Base-by-base conservation (phyloP, 2,113 vertebrate genomes). In the Ptilonorhynchus violaceus region DNA sequence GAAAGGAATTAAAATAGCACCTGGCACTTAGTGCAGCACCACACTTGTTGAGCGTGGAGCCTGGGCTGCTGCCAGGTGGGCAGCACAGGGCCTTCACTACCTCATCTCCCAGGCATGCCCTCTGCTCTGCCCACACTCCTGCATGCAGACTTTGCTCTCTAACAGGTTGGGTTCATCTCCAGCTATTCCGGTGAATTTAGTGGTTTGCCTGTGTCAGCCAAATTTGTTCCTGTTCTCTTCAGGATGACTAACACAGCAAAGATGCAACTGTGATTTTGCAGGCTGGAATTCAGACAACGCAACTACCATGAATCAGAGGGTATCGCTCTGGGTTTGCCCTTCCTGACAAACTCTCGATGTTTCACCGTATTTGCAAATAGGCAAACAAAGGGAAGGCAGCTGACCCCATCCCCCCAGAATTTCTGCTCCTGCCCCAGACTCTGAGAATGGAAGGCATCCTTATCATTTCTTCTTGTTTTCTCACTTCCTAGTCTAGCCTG, bases 1-100 rank as follows among this genome's bases (percentile, higher is more conserved):
- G 69, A 85, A 70, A 86, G 74, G 35, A 78, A 84, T 92, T 95
- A 96, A 98, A 97, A 96, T 60, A 97, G 90, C 78, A 96, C 41
- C 72, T 39, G 79, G 78, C 76, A 76, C 68, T 74, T 88, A 85
- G 91, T 8, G 44, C 58, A 85, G 85, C 70, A 33, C 33, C 37
- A 53, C 67, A 44, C 62, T 85, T 35, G 84, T 7, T n/a, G 56
- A 88, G 23, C 6, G 5, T 15, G 23, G 31, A 84, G 64, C 56
- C 49, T 16, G 69, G 47, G 35, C 50, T 81, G 87, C 64, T 88
- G 95, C 92, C 88, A 95, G 85, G 75, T 55, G 87, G 50, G 60
- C 53, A 76, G 42, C 85, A 60, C 11, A 24, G 56, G 83, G 78
- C 69, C 80, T 89, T 86, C 89, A 52, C 64, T 9, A 1, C 72